Percentiles rank a stretch among this genome's conserved stretches.
These are phyloP conservation scores for Brachionus rubens DNA, from an alignment of 1,140 invertebrate species.

Conservation along the genomic window DNA sequence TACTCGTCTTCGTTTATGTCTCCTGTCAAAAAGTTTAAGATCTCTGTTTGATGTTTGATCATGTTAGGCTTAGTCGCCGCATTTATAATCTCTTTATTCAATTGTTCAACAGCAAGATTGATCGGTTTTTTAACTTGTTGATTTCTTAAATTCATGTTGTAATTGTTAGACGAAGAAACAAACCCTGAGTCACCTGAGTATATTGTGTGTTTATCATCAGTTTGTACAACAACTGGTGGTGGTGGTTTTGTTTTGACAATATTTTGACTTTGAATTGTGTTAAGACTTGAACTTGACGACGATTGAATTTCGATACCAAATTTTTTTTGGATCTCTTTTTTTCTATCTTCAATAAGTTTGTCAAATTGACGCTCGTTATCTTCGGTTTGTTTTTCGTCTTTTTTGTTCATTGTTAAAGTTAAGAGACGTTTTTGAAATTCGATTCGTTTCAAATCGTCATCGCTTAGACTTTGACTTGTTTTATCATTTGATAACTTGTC, in stretches of 20 bases:
- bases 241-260: neutral
- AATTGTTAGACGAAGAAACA: conserved; percentile 34
- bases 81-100: conserved; percentile 51
- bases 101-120: conserved; percentile 50
- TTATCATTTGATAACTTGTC: neutral
- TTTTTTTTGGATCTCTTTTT: conserved; percentile 37
- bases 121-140: conserved; percentile 47
- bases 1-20: conserved; percentile 21
- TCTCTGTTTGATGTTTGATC: neutral
- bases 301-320: conserved; percentile 27
- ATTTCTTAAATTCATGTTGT: conserved; percentile 27
- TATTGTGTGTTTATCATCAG: conserved; percentile 15
- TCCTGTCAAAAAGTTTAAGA: conserved; percentile 13
- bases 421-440: conserved; percentile 26
- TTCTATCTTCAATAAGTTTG: conserved; percentile 31
- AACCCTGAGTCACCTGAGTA: conserved; percentile 18
- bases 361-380: neutral
- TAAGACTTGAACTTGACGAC: conserved; percentile 6
- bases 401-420: neutral
- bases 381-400: neutral
- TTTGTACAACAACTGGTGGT: neutral
- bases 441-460: conserved; percentile 26
- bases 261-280: conserved; percentile 4
- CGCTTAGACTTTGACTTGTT: neutral
- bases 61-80: conserved; percentile 43